Base-by-base conservation (phyloP, 2,888 invertebrate species). In the Griposia aprilina region DNA sequence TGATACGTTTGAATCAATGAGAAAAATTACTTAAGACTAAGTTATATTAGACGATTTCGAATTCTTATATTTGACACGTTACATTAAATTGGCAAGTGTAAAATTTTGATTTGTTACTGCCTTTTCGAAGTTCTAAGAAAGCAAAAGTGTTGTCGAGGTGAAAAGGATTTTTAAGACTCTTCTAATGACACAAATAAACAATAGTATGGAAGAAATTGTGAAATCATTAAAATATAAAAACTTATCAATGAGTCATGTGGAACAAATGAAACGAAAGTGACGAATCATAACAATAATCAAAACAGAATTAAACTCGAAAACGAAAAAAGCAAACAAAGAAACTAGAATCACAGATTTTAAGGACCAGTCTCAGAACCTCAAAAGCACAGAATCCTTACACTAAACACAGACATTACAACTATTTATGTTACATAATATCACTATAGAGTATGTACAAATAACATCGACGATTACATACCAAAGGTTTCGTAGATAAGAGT, bases 391-490 rank as follows among this genome's bases (percentile, higher is more conserved):
- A 11, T 36, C 30, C 68, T 87, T 76, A 87, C 11, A 81, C 65
- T 76, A 77, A 75, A 81, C 76, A 81, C 80, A 78, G 69, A 82
- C 75, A 78, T 77, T 84, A 84, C 30, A 76, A 45, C 74, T 81
- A 82, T 76, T 65, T 88, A 88, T 87, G 68, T 86, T 86, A 90
- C 86, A 89, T 81, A 82, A 84, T 88, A 87, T 86, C 83, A 88
- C 86, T 89, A 90, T 84, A 83, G 76, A 89, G 76, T 93, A 93
- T 93, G 90, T 93, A 93, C 94, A 93, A 75, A 86, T 88, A 87
- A 80, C 80, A 80, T 75, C 76, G 75, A 86, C n/a, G 82, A 62
- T 85, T 90, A 89, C 63, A 85, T 82, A 80, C 52, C 80, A 70
- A 86, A 86, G 72, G 65, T 80, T 75, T 78, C 48, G 55, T 80